A percentile compares a stretch with the other conserved stretches of the same genome.
phyloP scores from a whole-genome alignment of 2,113 vertebrate species.

The Geococcyx californianus region DNA sequence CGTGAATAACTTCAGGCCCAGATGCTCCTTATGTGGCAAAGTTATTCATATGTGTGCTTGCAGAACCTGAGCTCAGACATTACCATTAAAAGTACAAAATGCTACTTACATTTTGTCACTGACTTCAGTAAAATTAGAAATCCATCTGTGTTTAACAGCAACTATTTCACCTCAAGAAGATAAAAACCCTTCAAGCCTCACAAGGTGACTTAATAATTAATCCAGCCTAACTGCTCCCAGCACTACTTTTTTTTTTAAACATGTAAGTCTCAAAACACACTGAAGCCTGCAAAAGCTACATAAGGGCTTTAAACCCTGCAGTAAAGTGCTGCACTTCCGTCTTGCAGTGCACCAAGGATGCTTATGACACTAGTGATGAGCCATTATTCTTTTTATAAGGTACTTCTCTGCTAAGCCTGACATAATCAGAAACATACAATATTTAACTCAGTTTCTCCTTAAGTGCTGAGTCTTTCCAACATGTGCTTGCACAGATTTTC shows the following conservation, averaged over 20 bases:
- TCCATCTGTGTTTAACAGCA: neutral
- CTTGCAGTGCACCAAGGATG: neutral
- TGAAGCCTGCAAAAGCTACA: neutral
- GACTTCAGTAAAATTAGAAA: neutral
- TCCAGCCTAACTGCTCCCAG: neutral
- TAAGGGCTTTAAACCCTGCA: neutral
- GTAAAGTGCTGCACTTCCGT: neutral
- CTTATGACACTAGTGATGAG: neutral
- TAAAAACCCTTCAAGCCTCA: neutral
- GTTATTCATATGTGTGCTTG: constrained; percentile 28
- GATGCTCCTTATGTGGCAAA: neutral
- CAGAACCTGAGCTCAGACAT: neutral
- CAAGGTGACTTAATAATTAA: constrained; percentile 5
- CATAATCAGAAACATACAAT: neutral
- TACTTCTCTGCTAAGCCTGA: neutral
- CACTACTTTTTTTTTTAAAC: neutral
- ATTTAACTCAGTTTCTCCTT: neutral
- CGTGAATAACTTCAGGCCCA: constrained; percentile 51
- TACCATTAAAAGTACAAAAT: neutral
- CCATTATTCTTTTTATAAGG: neutral
- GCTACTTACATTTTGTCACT: neutral
- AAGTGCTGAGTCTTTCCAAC: neutral
- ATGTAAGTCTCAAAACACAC: neutral
- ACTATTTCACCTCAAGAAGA: neutral
- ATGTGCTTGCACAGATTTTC: neutral